Base-by-base conservation (phyloP, 2,113 vertebrate species). In the Mastomys coucha region DNA sequence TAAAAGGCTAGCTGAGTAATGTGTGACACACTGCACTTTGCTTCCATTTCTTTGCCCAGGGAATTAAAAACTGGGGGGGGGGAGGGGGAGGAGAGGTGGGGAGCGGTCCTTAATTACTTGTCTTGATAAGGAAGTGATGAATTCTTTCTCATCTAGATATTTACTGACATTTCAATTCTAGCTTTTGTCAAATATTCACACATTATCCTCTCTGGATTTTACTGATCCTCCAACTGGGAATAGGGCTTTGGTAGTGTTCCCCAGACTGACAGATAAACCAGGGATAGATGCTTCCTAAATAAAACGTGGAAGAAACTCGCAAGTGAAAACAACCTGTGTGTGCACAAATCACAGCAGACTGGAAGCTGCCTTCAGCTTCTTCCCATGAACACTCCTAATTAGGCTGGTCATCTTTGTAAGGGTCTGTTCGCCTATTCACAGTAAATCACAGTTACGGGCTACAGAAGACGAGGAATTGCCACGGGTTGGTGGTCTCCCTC, bases 81-180 rank as follows among this genome's bases (percentile, higher is more conserved):
- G 8, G 24, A 85, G 10, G 10, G 39, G 2, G 9, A 45, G 45
- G 45, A 45, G 45, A 45, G 45, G 45, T 45, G 3, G 26, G 26
- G 77, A 17, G 9, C 28, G 13, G 63, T 36, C 16, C 60, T 81
- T 88, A 91, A 82, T 56, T 88, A 81, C 2, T 45, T 90, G 67
- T 77, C 53, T 39, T 56, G 33, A 93, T 31, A 36, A 89, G 51
- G 56, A 88, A 84, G 75, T 69, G 53, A 13, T 72, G 14, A 80
- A 28, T 63, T 77, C 65, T 63, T 93, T 93, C 24, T 89, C 60
- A 77, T 49, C 33, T 87, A 90, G 11, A 67, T 94, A 78, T 89
- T 91, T 94, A 53, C 73, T 95, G 45, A 80, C 80, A 85, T 86
- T 94, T 85, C 26, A 80, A 88, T 96, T 92, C 36, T 80, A 87